A percentile compares a stretch with the other conserved stretches of the same genome.
Evolutionary conservation across 2,888 invertebrate species (phyloP).

Genomic region (Epirrhoe alternata): DNA sequence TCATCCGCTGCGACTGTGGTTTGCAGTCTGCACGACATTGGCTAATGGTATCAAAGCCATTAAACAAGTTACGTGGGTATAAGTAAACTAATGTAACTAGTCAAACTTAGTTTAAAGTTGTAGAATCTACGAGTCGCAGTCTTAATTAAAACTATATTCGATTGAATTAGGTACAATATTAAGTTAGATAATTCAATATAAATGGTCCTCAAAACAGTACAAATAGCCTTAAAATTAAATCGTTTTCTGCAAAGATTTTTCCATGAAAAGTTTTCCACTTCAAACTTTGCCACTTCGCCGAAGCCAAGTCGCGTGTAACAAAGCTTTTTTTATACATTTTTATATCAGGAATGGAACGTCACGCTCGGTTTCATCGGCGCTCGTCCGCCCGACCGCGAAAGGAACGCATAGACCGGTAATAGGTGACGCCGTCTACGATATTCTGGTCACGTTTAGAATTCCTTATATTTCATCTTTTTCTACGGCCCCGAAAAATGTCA

Average conservation of each 20-base stretch:
- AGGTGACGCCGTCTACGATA: constrained; percentile 77
- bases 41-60: constrained; percentile 59
- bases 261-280: constrained; percentile 84
- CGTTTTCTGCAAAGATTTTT: constrained; percentile 81
- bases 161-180: constrained; percentile 50
- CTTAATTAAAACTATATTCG: constrained; percentile 42
- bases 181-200: constrained; percentile 56
- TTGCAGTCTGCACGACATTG: constrained; percentile 60
- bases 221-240: constrained; percentile 83
- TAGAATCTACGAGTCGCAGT: constrained; percentile 26
- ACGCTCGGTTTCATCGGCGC: constrained; percentile 80
- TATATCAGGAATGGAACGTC: constrained; percentile 83
- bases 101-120: constrained; percentile 38
- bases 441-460: constrained; percentile 83
- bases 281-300: constrained; percentile 83
- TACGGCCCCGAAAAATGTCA: constrained; percentile 83
- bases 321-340: constrained; percentile 84
- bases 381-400: constrained; percentile 79
- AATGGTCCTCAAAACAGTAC: constrained; percentile 70
- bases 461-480: constrained; percentile 85
- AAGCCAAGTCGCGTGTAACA: constrained; percentile 83
- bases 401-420: constrained; percentile 81
- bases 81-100: constrained; percentile 47
- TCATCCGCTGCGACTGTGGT: constrained; percentile 65
- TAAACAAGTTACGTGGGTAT: constrained; percentile 53